phyloP scores from a whole-genome alignment of 2,888 invertebrate species.

The Caenorhabditis sp. region DNA sequence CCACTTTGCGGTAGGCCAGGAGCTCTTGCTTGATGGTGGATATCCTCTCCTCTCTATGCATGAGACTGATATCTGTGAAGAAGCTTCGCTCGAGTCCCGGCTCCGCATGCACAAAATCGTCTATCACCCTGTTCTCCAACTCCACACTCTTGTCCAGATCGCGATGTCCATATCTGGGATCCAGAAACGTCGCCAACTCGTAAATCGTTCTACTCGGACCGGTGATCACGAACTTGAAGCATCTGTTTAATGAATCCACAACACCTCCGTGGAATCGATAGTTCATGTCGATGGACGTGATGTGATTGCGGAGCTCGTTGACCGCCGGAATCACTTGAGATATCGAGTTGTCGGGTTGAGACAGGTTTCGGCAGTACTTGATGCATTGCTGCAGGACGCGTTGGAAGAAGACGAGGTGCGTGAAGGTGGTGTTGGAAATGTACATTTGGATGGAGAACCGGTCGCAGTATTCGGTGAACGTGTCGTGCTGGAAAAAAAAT shows the following conservation, averaged over 20 bases:
- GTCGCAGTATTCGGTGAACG: conserved; percentile 24
- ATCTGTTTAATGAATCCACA: neutral
- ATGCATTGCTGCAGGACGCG: conserved; percentile 16
- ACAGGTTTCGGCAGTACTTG: conserved; percentile 19
- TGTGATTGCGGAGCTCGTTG: neutral
- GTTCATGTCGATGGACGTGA: neutral
- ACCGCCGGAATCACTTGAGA: conserved; percentile 46
- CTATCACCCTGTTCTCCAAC: conserved; percentile 15
- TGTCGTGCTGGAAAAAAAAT: conserved; percentile 33
- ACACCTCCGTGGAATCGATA: conserved; percentile 1
- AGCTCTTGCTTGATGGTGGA: conserved; percentile 7
- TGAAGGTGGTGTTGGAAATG: conserved; percentile 21
- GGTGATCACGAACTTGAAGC: neutral
- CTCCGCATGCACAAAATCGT: conserved; percentile 1
- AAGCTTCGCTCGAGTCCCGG: neutral
- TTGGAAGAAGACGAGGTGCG: conserved; percentile 27
- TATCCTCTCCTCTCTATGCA: neutral
- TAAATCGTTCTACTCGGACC: neutral
- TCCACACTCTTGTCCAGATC: neutral
- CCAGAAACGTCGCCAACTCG: conserved; percentile 29
- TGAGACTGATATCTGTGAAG: neutral
- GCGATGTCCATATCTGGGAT: conserved; percentile 37
- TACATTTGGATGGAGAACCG: neutral
- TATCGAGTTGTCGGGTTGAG: conserved; percentile 22
- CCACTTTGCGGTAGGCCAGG: conserved; percentile 4